Evolutionary conservation across 37 sponge, comb jelly and placozoan species (phyloP).

Genomic region (Ephydatia muelleri): DNA sequence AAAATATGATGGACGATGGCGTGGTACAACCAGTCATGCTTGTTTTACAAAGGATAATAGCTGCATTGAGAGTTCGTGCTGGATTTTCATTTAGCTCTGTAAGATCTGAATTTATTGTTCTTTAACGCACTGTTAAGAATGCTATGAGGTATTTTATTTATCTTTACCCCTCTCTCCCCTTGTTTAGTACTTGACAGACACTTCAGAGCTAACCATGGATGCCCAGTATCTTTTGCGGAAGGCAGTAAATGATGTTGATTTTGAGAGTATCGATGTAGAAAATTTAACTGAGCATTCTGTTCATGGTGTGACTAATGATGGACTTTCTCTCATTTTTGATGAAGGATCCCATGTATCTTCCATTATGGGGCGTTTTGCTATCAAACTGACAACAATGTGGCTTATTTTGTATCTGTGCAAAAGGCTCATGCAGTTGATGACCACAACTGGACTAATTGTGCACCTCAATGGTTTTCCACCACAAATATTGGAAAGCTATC

Average conservation of each 20-base stretch:
- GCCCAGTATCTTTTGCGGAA: background rate
- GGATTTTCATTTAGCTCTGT: slow-evolving; percentile 13
- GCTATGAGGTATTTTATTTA: background rate
- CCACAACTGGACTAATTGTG: slow-evolving; percentile 60
- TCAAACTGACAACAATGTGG: slow-evolving; percentile 43
- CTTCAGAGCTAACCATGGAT: background rate
- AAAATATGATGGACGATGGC: background rate
- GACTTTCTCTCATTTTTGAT: background rate
- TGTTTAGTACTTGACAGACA: background rate
- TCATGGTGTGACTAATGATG: background rate
- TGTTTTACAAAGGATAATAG: background rate
- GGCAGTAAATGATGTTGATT: background rate
- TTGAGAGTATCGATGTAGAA: background rate
- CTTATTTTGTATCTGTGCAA: slow-evolving; percentile 50
- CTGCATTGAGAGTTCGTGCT: slow-evolving; percentile 1
- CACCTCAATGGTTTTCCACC: slow-evolving; percentile 54
- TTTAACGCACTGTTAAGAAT: no score
- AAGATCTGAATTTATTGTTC: background rate
- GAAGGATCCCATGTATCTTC: background rate
- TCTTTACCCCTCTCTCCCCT: background rate
- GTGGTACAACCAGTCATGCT: background rate
- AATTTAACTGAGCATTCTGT: background rate
- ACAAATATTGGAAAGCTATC: slow-evolving; percentile 66
- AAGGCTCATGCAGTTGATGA: slow-evolving; percentile 75
- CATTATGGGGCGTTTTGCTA: slow-evolving; percentile 10